These are phyloP conservation scores for Colletes gigas DNA, from an alignment of 1,140 invertebrate species.

Conservation along the genomic window DNA sequence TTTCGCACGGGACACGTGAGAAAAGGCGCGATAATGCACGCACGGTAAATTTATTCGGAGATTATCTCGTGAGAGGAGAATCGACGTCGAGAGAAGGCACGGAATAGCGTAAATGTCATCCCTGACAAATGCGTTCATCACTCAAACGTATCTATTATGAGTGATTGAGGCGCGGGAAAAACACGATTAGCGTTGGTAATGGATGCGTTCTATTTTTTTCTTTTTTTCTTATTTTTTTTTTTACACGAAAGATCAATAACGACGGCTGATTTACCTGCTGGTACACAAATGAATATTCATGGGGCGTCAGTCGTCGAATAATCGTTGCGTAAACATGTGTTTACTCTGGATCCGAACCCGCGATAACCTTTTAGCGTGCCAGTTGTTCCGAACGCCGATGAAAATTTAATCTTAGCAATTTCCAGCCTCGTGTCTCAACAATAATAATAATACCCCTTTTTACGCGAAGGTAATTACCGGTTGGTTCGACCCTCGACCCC, in stretches of 20 bases:
- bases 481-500: too few species aligned
- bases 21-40: slow-evolving; percentile 19
- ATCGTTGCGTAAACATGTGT: background rate
- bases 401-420: too few species aligned
- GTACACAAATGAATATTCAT: slow-evolving; percentile 20
- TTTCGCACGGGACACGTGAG: slow-evolving; percentile 41
- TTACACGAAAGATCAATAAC: background rate
- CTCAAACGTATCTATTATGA: background rate
- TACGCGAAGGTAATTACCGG: too few species aligned
- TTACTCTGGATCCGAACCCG: background rate
- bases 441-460: too few species aligned
- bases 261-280: background rate
- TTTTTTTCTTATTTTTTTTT: background rate
- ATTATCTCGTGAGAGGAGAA: slow-evolving; percentile 12
- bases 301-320: background rate
- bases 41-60: slow-evolving; percentile 38
- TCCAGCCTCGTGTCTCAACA: too few species aligned
- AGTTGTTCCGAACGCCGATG: too few species aligned
- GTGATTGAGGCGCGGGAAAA: background rate
- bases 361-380: background rate
- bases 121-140: slow-evolving; percentile 31
- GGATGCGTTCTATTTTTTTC: background rate
- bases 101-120: slow-evolving; percentile 26
- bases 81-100: background rate
- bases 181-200: slow-evolving; percentile 20